A percentile compares a stretch with the other conserved stretches of the same genome.
These are phyloP conservation scores for Sarcophaga caerulescens DNA, from an alignment of 2,888 invertebrate species.

Conservation along the genomic window DNA sequence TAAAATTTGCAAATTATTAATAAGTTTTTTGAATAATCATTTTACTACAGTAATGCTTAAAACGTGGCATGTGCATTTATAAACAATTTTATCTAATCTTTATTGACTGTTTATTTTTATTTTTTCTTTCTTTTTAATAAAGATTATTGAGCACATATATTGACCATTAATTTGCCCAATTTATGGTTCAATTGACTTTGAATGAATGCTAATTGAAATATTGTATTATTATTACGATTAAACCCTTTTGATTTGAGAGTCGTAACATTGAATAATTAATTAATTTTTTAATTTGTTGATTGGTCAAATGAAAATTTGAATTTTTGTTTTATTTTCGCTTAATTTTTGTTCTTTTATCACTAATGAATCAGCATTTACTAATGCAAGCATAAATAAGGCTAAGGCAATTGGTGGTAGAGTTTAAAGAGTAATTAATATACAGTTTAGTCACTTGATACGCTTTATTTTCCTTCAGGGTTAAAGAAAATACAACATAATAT, in stretches of 20 bases:
- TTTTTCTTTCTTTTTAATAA: background rate
- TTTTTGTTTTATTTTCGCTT: no score
- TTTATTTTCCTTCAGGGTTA: no score
- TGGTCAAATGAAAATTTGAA: background rate
- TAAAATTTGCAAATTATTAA: no score
- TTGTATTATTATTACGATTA: background rate
- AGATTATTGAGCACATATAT: background rate
- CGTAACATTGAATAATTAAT: background rate
- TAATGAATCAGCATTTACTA: no score
- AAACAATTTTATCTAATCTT: constrained; percentile 20
- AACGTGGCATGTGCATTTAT: background rate
- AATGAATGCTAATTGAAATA: constrained; percentile 1
- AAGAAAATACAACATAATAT: no score
- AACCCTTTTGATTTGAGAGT: background rate
- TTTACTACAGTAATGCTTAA: background rate
- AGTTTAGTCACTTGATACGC: no score
- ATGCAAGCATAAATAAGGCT: no score
- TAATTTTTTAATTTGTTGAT: background rate
- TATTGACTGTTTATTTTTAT: background rate
- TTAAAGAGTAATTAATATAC: no score
- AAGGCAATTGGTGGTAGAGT: no score
- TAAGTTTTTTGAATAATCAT: no score
- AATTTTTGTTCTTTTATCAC: no score
- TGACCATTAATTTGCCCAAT: constrained; percentile 7
- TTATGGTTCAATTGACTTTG: constrained; percentile 19